A percentile compares a stretch with the other conserved stretches of the same genome.
Conservation (phyloP, 2,113 vertebrate species). For the Gracilinanus agilis region DNA sequence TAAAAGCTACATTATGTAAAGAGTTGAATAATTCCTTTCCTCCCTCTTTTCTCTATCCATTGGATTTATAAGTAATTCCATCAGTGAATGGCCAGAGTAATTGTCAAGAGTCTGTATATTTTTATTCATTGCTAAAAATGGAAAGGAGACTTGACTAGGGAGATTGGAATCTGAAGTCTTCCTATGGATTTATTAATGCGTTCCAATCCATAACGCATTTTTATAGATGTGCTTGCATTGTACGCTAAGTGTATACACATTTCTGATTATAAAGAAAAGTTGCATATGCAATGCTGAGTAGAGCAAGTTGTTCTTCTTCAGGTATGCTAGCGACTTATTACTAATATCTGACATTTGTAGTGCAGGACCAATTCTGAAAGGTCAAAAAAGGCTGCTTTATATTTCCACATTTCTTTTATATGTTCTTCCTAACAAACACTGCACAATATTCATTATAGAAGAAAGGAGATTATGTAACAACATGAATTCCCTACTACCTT, state of each 20-base stretch:
- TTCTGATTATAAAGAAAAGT: neutral
- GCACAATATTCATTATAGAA: conserved; percentile 47
- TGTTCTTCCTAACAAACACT: conserved; percentile 18
- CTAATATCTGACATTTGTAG: conserved; percentile 46
- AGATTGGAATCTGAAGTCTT: neutral
- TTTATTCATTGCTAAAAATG: neutral
- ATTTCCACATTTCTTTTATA: conserved; percentile 48
- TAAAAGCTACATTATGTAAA: neutral
- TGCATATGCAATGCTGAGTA: conserved; percentile 14
- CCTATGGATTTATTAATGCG: neutral
- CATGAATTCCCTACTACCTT: conserved; percentile 66
- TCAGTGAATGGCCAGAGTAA: neutral
- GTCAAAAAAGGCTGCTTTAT: conserved; percentile 31
- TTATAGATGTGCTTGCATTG: neutral
- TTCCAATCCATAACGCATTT: neutral
- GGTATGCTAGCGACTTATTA: neutral
- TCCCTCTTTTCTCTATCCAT: conserved; percentile 8
- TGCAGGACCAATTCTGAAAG: conserved; percentile 26
- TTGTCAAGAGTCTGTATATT: neutral
- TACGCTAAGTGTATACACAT: neutral
- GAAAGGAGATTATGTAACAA: too few species aligned
- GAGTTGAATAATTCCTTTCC: neutral
- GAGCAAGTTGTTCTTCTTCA: neutral
- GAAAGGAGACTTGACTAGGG: neutral
- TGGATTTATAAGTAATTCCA: neutral